Base-by-base conservation (phyloP, 2,888 invertebrate genomes). In the Parthenolecanium corni region DNA sequence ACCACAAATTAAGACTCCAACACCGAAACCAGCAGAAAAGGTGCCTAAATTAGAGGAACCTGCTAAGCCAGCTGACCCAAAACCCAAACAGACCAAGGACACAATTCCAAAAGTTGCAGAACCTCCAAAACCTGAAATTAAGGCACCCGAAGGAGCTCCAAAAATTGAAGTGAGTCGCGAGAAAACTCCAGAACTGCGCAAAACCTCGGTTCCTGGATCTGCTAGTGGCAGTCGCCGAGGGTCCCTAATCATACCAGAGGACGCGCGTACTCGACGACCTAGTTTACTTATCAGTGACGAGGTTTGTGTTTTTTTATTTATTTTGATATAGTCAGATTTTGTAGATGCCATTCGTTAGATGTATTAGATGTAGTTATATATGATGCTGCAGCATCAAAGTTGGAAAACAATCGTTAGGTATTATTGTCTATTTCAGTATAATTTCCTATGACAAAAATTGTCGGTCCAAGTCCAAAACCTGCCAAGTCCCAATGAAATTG, bases 201-300 rank as follows among this genome's bases (percentile, higher is more conserved):
- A 89, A 72, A 79, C 85, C 21, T 91, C 91, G 0, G 74, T 87
- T 68, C 82, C 80, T 46, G 86, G 86, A 46, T 78, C 76, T 53
- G 78, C 80, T 62, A 81, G 81, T 40, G 77, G 80, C 54, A 84
- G 85, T 72, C 78, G 87, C 53, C 80, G 92, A 70, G 92, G 92
- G 65, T 92, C 92, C 56, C 81, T 92, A 65, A 85, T 92, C 72
- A 91, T 91, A 70, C 89, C 88, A 44, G 71, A 71, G n/a, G 91
- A 91, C 74, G 86, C 84, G 74, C 84, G 85, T 76, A 86, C 85
- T 71, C 82, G 92, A 71, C 82, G 92, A 70, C 89, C 92, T 69
- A 90, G 90, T 70, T 81, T 93, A 69, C 87, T 93, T 72, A 91
- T 93, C 73, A 89, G 90, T 73, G 92, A 93, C 76, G 92, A 93